These are phyloP conservation scores for Myathropa florea DNA, from an alignment of 2,888 invertebrate genomes.

Conservation along the genomic window DNA sequence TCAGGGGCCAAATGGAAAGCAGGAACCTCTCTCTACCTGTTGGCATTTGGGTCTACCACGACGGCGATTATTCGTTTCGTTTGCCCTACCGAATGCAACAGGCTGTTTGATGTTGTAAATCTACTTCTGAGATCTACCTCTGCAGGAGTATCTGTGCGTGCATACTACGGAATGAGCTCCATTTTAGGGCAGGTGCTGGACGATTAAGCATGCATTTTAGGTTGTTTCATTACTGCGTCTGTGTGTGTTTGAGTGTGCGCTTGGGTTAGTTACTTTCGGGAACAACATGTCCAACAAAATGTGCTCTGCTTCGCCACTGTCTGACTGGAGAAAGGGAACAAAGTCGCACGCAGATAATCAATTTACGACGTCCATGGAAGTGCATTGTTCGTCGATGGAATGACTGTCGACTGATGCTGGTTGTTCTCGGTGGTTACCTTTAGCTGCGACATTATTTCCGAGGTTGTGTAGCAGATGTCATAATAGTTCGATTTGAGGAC, in stretches of 20 bases:
- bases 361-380: slow-evolving; percentile 37
- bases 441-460: neutral
- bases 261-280: slow-evolving; percentile 21
- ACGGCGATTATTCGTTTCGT: slow-evolving; percentile 45
- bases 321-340: slow-evolving; percentile 18
- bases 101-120: slow-evolving; percentile 58
- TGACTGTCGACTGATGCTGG: neutral
- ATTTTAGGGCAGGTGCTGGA: slow-evolving; percentile 63
- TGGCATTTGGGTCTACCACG: slow-evolving; percentile 29
- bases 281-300: slow-evolving; percentile 63
- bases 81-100: slow-evolving; percentile 60
- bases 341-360: slow-evolving; percentile 55
- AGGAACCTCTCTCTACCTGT: slow-evolving; percentile 45
- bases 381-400: slow-evolving; percentile 24
- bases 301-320: slow-evolving; percentile 2
- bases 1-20: slow-evolving; percentile 16
- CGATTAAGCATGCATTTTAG: slow-evolving; percentile 54
- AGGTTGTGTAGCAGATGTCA: slow-evolving; percentile 1
- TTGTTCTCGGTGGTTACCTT: neutral
- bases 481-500: neutral
- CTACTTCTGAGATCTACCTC: slow-evolving; percentile 43
- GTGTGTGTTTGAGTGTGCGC: neutral
- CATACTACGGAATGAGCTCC: slow-evolving; percentile 2
- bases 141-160: slow-evolving; percentile 27
- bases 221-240: slow-evolving; percentile 14